A percentile compares a stretch with the other conserved stretches of the same genome.
phyloP scores from a whole-genome alignment of 2,113 vertebrate genomes.

The Setophaga coronata region DNA sequence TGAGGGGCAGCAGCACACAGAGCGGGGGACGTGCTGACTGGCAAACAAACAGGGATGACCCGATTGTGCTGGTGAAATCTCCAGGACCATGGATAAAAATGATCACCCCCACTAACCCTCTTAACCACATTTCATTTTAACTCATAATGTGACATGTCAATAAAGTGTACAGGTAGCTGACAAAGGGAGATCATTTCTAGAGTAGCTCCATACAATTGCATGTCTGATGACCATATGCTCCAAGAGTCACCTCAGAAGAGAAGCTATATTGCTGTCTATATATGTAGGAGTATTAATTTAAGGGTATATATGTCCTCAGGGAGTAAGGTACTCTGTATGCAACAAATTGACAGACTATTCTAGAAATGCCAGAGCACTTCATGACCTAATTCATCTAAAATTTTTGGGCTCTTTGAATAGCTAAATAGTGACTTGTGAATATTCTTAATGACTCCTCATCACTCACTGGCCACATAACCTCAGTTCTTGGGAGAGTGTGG shows the following conservation, averaged over 20 bases:
- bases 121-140: not conserved
- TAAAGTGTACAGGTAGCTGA: not conserved
- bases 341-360: not conserved
- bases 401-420: not conserved
- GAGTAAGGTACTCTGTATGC: not conserved
- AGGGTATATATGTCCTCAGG: rapidly evolving
- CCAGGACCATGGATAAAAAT: not conserved
- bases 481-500: rapidly evolving
- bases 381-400: not conserved
- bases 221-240: not conserved
- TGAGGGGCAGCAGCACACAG: not conserved
- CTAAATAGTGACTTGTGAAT: not conserved
- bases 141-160: no score
- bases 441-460: not conserved
- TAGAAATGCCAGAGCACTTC: not conserved
- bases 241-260: not conserved
- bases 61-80: not conserved
- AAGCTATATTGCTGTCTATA: not conserved
- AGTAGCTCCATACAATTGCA: not conserved
- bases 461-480: not conserved
- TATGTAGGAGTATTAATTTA: not conserved
- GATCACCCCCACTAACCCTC: not conserved
- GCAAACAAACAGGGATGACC: not conserved
- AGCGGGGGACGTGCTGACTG: not conserved
- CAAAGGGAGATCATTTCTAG: not conserved